A percentile compares a stretch with the other conserved stretches of the same genome.
phyloP scores from a whole-genome alignment of 2,888 invertebrate genomes.

The Drosophila nigritarsus region DNA sequence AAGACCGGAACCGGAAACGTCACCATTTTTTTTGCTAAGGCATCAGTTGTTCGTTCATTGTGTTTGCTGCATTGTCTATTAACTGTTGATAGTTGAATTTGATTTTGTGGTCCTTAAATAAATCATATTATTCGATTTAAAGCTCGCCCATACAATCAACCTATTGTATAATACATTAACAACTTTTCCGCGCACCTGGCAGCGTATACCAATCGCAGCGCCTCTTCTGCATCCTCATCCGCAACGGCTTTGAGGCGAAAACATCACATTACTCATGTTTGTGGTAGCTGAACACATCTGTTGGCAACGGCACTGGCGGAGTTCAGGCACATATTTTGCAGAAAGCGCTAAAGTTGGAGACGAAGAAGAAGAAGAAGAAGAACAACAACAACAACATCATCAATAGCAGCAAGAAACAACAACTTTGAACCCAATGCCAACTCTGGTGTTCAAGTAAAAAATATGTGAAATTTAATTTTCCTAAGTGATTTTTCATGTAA shows the following conservation, averaged over 20 bases:
- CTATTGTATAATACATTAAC: slow-evolving; percentile 60
- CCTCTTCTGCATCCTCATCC: background rate
- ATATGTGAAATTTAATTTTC: slow-evolving; percentile 81
- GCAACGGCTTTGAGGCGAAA: slow-evolving; percentile 13
- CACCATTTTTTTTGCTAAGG: background rate
- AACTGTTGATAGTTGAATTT: slow-evolving; percentile 47
- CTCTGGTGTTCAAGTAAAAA: slow-evolving; percentile 74
- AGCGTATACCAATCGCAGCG: slow-evolving; percentile 27
- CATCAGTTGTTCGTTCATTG: background rate
- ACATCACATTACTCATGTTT: slow-evolving; percentile 76
- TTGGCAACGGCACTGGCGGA: slow-evolving; percentile 9
- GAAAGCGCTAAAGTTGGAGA: slow-evolving; percentile 1
- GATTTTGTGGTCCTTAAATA: slow-evolving; percentile 56
- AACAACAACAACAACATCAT: background rate
- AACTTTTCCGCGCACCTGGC: slow-evolving; percentile 58
- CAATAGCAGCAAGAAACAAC: slow-evolving; percentile 23
- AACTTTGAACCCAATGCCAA: slow-evolving; percentile 61
- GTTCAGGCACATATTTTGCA: too few relatives aligned
- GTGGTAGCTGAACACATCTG: slow-evolving; percentile 68
- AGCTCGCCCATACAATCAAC: slow-evolving; percentile 18
- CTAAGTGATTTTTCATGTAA: slow-evolving; percentile 81
- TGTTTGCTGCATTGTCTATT: slow-evolving; percentile 20
- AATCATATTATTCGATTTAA: slow-evolving; percentile 26
- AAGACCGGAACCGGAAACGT: background rate
- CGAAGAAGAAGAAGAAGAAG: background rate